These are phyloP conservation scores for Odontamblyopus lacepedii DNA, from an alignment of 2,797 vertebrate genomes.

Conservation along the genomic window DNA sequence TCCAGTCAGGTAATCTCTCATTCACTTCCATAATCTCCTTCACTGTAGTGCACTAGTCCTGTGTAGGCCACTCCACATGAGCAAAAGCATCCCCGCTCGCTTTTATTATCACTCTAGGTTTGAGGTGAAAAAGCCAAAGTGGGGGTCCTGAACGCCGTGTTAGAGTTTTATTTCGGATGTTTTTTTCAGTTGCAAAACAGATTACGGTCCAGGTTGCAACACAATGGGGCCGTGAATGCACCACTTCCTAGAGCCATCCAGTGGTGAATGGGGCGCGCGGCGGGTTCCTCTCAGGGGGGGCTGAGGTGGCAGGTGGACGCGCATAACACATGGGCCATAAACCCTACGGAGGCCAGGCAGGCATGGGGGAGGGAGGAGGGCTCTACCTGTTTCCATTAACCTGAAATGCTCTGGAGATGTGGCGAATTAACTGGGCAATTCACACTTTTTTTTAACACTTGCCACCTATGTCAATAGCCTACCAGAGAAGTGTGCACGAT, in stretches of 20 bases:
- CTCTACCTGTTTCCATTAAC: constrained; percentile 65
- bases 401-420: constrained; percentile 27
- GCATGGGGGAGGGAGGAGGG: not conserved
- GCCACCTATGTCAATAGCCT: not conserved
- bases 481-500: not conserved
- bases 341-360: constrained; percentile 24
- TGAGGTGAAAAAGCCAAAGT: constrained; percentile 63
- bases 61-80: constrained; percentile 48
- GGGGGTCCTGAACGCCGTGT: constrained; percentile 75
- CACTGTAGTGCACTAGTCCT: constrained; percentile 37
- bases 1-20: constrained; percentile 22
- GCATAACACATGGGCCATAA: constrained; percentile 63
- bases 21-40: constrained; percentile 43
- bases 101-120: constrained; percentile 42
- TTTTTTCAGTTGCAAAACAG: constrained; percentile 87
- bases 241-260: constrained; percentile 79
- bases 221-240: constrained; percentile 78
- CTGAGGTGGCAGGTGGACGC: constrained; percentile 74
- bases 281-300: constrained; percentile 60
- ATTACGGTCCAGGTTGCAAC: constrained; percentile 77
- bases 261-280: constrained; percentile 62
- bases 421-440: constrained; percentile 29
- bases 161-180: constrained; percentile 77
- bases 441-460: constrained; percentile 23
- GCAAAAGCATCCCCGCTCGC: constrained; percentile 46